Base-by-base conservation (phyloP, 2,888 invertebrate genomes). In the Melangyna quadrimaculata region DNA sequence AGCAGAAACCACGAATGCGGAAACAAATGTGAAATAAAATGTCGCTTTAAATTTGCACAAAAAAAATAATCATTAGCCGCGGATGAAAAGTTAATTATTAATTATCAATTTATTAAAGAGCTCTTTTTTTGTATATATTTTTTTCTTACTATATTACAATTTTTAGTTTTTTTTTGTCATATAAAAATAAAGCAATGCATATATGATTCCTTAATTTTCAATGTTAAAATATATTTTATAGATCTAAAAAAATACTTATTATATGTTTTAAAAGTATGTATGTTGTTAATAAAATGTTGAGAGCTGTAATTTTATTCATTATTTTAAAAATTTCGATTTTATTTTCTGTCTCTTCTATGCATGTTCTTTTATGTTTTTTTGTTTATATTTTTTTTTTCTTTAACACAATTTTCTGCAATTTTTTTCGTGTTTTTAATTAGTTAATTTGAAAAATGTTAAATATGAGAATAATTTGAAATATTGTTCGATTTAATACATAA, bases 111-210 rank as follows among this genome's bases (percentile, higher is more conserved):
- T 65, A 79, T 67, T 79, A 77, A 72, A 84, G 71, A 77, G 77
- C 61, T 80, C 71, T 69, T 72, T 72, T n/a, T 71, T 61, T 32
- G 48, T 65, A 55, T 80, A 80, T 84, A 72, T 84, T 72, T 67
- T 75, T 80, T 29, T 72, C 55, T 72, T 80, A 84, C 71, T 79
- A 84, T 75, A 67, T 84, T 79, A 84, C 79, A 84, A 32, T 63
- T 84, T 75, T 74, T 72, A 72, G n/a, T 73, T 57, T 77, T 78
- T 77, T 78, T 59, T 72, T 72, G 69, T 84, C 81, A 80, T 86
- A 86, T 73, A 86, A 86, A 86, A 86, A 86, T 86, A 86, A 86
- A 86, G 86, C 86, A 81, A 86, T 86, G 77, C 77, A 72, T 81
- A 70, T 37, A 79, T 81, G 69, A 79, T 77, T 80, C 80, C 73